Evolutionary conservation across 2,113 vertebrate species (phyloP).

Genomic region (Merops nubicus): DNA sequence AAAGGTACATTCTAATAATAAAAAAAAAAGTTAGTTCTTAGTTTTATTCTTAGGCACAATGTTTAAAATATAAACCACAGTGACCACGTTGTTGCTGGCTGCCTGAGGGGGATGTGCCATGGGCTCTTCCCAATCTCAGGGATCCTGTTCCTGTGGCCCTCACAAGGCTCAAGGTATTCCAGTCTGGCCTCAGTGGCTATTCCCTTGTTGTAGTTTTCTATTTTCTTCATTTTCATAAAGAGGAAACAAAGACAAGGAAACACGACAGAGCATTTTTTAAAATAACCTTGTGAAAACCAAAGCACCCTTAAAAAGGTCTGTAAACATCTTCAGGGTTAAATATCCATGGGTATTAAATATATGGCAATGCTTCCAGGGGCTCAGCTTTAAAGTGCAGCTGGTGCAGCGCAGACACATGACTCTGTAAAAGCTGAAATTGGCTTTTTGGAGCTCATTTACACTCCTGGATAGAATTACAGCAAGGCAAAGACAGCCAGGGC

Average conservation of each 20-base stretch:
- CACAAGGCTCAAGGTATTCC: not conserved
- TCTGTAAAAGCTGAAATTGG: not conserved
- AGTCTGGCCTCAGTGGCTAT: not conserved
- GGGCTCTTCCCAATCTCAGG: accelerated
- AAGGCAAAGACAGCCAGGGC: not conserved
- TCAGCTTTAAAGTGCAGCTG: accelerated
- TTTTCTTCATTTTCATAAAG: not conserved
- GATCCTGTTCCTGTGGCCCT: not conserved
- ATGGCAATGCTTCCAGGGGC: not conserved
- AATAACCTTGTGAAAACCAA: not conserved
- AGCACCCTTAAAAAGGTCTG: not conserved
- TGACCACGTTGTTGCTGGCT: not conserved
- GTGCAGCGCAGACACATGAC: not conserved
- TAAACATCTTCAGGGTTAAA: not conserved
- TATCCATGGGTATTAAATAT: not conserved
- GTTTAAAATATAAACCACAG: not conserved
- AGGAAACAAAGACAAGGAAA: not conserved
- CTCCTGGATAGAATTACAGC: not conserved
- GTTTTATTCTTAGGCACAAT: not conserved
- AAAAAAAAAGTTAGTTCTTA: not conserved
- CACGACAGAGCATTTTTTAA: not conserved
- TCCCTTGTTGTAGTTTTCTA: not conserved
- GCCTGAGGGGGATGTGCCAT: not conserved
- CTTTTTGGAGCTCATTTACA: not conserved
- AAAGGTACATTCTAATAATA: not conserved